Conservation (phyloP, 2,797 vertebrate genomes). For the Malurus leucopterus region DNA sequence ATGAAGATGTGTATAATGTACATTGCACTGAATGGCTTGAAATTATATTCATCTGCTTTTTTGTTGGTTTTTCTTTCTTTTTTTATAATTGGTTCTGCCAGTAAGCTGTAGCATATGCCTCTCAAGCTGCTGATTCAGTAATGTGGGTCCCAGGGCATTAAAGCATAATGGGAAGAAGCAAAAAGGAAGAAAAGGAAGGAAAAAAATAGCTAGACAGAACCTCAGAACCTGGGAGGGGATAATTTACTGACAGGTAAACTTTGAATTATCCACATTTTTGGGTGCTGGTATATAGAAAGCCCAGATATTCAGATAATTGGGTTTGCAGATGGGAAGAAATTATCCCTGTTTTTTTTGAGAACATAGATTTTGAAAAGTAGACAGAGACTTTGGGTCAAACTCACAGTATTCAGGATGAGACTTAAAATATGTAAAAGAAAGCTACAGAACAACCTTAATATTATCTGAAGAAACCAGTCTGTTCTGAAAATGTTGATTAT, state of each 20-base stretch:
- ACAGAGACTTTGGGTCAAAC: neutral
- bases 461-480: neutral
- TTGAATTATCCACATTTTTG: neutral
- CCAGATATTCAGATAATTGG: neutral
- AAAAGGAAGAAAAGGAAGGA: neutral
- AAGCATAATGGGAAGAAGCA: constrained; percentile 2
- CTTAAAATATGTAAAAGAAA: neutral
- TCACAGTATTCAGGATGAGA: neutral
- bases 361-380: neutral
- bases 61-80: neutral
- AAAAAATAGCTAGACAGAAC: neutral
- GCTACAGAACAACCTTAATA: neutral
- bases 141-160: constrained; percentile 11
- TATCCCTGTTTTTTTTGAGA: neutral
- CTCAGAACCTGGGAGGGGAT: neutral
- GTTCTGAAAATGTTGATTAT: neutral
- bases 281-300: neutral
- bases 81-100: constrained; percentile 32
- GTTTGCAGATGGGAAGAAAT: neutral
- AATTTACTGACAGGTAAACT: neutral
- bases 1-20: constrained; percentile 23
- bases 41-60: constrained; percentile 13
- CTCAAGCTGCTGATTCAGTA: constrained; percentile 42
- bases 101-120: constrained; percentile 24
- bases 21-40: constrained; percentile 22